phyloP scores from a whole-genome alignment of 2,888 invertebrate species.

The Pristionchus maxplancki region DNA sequence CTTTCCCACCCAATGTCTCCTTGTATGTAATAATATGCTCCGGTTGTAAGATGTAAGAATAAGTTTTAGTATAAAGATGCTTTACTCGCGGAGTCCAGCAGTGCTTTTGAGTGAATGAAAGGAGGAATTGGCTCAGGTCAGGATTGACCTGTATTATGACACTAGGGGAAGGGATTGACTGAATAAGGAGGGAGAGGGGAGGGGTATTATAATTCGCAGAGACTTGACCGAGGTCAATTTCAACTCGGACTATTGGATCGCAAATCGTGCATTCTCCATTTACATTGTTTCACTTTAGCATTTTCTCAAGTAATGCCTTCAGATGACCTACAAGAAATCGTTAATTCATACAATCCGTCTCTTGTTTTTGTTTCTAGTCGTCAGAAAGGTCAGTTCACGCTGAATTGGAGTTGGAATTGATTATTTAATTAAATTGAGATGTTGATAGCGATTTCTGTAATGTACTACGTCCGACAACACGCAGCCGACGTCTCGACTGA shows the following conservation, averaged over 20 bases:
- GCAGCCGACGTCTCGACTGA: background rate
- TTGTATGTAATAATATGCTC: conserved; percentile 24
- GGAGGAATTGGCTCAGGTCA: background rate
- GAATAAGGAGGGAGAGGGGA: conserved; percentile 11
- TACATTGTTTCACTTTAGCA: background rate
- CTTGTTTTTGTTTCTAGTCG: background rate
- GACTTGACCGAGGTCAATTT: background rate
- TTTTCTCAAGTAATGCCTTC: background rate
- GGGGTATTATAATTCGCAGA: conserved; percentile 21
- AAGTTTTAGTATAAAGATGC: conserved; percentile 27
- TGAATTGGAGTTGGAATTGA: background rate
- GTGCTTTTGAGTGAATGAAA: background rate
- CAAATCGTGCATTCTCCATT: background rate
- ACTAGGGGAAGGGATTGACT: conserved; percentile 11
- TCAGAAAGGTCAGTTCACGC: background rate
- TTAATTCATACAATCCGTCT: background rate
- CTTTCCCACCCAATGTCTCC: background rate
- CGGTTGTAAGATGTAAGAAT: background rate
- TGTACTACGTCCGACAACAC: conserved; percentile 29
- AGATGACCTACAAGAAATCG: conserved; percentile 30
- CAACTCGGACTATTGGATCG: background rate
- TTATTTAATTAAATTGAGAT: background rate
- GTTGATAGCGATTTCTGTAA: background rate
- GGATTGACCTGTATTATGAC: conserved; percentile 39
- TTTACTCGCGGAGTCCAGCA: background rate